Percentiles rank a stretch among this genome's conserved stretches.
Conservation (phyloP, 2,888 invertebrate genomes). For the Limenitis camilla region DNA sequence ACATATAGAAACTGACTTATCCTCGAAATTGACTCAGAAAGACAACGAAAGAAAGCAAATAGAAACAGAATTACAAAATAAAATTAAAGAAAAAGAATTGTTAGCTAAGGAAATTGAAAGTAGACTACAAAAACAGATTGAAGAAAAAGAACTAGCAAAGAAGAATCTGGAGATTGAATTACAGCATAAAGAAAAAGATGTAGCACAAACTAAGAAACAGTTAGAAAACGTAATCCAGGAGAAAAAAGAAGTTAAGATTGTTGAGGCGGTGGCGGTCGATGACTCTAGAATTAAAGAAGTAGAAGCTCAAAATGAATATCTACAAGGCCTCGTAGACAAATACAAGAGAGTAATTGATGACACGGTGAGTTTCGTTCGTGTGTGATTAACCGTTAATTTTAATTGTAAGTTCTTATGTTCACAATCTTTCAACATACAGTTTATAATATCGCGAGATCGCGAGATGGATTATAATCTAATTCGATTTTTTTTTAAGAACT, state of each 20-base stretch:
- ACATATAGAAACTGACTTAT: constrained; percentile 12
- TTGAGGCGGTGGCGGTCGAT: constrained; percentile 26
- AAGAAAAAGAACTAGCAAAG: constrained; percentile 20
- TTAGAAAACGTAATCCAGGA: constrained; percentile 24
- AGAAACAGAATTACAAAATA: constrained; percentile 16
- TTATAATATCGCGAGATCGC: no score
- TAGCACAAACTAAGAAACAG: constrained; percentile 27
- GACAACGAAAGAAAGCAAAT: constrained; percentile 24
- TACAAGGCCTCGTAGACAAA: constrained; percentile 78
- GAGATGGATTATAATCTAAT: no score
- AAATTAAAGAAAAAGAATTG: constrained; percentile 21
- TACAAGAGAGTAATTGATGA: constrained; percentile 85
- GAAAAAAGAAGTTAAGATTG: constrained; percentile 20
- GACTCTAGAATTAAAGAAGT: constrained; percentile 62
- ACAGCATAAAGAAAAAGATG: constrained; percentile 23
- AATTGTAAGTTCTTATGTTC: no score
- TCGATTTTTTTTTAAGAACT: no score
- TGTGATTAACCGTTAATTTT: background rate
- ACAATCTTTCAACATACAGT: no score
- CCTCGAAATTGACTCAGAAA: constrained; percentile 15
- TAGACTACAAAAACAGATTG: constrained; percentile 20
- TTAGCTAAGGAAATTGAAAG: constrained; percentile 15
- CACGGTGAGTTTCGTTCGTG: constrained; percentile 81
- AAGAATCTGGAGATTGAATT: constrained; percentile 20
- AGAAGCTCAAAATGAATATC: constrained; percentile 75